Evolutionary conservation across 2,797 vertebrate genomes (phyloP).

Genomic region (Sciurus vulgaris): DNA sequence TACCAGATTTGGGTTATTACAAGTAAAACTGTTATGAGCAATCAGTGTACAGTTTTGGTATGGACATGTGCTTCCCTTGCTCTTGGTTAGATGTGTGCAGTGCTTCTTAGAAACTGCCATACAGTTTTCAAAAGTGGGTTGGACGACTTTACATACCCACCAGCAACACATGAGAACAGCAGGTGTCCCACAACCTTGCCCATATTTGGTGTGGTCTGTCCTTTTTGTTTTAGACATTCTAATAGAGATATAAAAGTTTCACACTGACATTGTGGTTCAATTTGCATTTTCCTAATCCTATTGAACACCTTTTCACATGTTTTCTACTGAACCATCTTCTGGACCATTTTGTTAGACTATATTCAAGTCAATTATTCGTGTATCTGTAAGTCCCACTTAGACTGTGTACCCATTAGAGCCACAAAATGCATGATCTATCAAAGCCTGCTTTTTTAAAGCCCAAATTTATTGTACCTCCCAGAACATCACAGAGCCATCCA

Average conservation of each 20-base stretch:
- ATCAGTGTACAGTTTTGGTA: background rate
- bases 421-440: background rate
- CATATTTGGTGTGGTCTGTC: background rate
- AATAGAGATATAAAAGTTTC: background rate
- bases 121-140: background rate
- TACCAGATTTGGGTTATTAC: background rate
- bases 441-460: background rate
- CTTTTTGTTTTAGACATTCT: slow-evolving; percentile 5
- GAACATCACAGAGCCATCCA: background rate
- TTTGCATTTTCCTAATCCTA: slow-evolving; percentile 16
- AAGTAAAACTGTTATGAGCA: background rate
- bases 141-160: background rate
- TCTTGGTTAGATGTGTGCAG: background rate
- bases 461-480: background rate
- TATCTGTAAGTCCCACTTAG: background rate
- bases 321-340: background rate
- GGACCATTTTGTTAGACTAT: background rate
- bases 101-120: background rate
- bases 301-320: background rate
- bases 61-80: background rate
- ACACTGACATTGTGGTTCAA: background rate
- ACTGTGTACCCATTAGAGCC: background rate
- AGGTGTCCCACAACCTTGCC: background rate
- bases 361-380: background rate
- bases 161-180: background rate